Base-by-base conservation (phyloP, 2,797 vertebrate genomes). In the Manis crassicaudata region DNA sequence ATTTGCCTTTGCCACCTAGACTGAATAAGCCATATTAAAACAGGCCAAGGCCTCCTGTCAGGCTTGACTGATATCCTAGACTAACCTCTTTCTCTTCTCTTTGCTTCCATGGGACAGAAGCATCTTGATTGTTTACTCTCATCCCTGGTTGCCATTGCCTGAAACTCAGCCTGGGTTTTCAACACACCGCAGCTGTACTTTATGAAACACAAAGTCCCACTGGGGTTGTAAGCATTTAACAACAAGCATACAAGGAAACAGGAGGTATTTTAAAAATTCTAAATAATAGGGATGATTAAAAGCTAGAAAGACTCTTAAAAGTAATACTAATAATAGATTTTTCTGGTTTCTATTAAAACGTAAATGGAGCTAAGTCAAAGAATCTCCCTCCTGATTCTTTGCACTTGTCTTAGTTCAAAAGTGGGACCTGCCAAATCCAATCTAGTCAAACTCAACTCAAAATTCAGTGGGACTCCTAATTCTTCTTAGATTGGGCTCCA, bases 281-380 rank as follows among this genome's bases (percentile, higher is more conserved):
- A 88, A 67, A 70, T 68, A 82, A 67, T 72, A 80, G 25, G 52
- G 18, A 85, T 94, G 63, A 89, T 77, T 75, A 91, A 86, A 92
- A 96, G 72, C 60, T 89, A 87, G 67, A 84, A 92, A 93, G 63
- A 4, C 10, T 90, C 77, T 50, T 65, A 8, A 81, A 85, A 93
- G 9, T 79, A 65, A 65, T 82, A 17, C 35, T 29, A 68, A 82
- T 84, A 65, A 89, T 80, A 77, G 35, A 11, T 35, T 90, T 90
- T 77, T 90, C 37, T 77, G 29, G 46, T 89, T 40, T 87, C 46
- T 12, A 46, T 52, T 62, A 95, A 84, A 73, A 72, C 82, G 46
- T 18, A 90, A 73, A 79, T n/a, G 1, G 13, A 70, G 4, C 18
- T 62, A 90, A 56, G 23, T 50, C 82, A 58, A 87, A 73, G 50